phyloP scores from a whole-genome alignment of 2,113 vertebrate genomes.

The Oxyura jamaicensis region DNA sequence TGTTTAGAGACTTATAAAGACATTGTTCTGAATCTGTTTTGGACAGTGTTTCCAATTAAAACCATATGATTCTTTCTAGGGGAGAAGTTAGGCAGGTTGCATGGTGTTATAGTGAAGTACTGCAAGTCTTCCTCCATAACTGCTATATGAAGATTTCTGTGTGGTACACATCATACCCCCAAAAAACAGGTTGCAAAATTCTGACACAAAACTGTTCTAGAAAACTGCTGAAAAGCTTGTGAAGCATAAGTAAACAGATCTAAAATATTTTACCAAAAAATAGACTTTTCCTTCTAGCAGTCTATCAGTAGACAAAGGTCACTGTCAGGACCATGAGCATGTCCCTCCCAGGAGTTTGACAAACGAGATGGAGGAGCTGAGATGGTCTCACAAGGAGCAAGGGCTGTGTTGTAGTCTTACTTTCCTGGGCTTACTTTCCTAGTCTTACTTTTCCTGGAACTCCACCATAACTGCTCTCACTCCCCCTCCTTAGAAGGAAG shows the following conservation, averaged over 20 bases:
- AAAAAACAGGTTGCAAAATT: background rate
- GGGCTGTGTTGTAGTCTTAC: no score
- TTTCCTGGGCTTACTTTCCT: no score
- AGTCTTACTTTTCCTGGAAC: no score
- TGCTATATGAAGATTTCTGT: background rate
- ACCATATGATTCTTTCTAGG: background rate
- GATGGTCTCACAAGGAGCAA: background rate
- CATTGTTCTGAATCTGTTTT: background rate
- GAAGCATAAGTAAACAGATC: background rate
- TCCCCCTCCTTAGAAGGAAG: no score
- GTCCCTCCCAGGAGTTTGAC: fast-evolving
- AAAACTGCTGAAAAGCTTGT: background rate
- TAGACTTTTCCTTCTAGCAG: background rate
- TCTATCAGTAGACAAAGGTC: background rate
- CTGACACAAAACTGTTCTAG: background rate
- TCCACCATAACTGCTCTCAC: no score
- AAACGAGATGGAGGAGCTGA: background rate
- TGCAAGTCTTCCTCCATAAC: background rate
- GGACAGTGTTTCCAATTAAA: conserved; percentile 3
- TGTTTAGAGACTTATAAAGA: conserved; percentile 23
- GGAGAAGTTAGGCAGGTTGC: background rate
- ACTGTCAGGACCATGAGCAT: background rate
- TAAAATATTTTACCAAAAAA: background rate
- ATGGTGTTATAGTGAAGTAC: background rate
- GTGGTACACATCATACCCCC: background rate